Base-by-base conservation (phyloP, 2,797 vertebrate genomes). In the Semaprochilodus insignis region DNA sequence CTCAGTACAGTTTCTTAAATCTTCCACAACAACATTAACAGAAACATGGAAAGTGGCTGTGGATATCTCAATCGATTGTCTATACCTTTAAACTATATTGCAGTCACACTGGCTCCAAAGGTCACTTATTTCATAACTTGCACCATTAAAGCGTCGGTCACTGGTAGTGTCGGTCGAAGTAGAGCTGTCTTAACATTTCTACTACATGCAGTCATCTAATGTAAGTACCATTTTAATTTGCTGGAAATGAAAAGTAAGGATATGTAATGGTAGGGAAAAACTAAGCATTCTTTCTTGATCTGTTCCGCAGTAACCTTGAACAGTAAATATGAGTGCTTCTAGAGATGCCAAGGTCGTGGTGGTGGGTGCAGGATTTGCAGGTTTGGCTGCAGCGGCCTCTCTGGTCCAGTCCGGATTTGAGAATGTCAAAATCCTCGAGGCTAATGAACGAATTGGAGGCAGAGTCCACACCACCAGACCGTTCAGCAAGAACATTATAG, bases 311-410 rank as follows among this genome's bases (percentile, higher is more conserved):
- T 19, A 70, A 13, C 7, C 19, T 54, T 75, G 17, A 75, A 69
- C 21, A 75, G 21, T 11, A 15, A 80, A 8, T 21, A 84, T 80
- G 83, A 80, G 74, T 55, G 15, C 17, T 19, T 71, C 27, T 23
- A 76, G 65, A 73, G 40, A 72, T 57, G 67, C 63, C 40, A 88
- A 83, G 74, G 83, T 92, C 71, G 85, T 92, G 65, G 88, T 93
- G 75, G 75, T 93, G 40, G 92, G 92, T 23, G 90, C 90, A 27
- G 92, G 92, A 48, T 88, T 92, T 83, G 88, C 92, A 55, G 92
- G 92, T 34, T 77, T 91, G 71, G 85, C 90, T 48, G 90, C 90
- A 65, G 90, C 91, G 21, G 69, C 82, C 31, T 87, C 80, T 6
- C 67, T 93, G 69, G 54, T 83, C 21, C 83, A 91, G 44, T 84